phyloP scores from a whole-genome alignment of 2,113 vertebrate species.

The Vulpes lagopus region DNA sequence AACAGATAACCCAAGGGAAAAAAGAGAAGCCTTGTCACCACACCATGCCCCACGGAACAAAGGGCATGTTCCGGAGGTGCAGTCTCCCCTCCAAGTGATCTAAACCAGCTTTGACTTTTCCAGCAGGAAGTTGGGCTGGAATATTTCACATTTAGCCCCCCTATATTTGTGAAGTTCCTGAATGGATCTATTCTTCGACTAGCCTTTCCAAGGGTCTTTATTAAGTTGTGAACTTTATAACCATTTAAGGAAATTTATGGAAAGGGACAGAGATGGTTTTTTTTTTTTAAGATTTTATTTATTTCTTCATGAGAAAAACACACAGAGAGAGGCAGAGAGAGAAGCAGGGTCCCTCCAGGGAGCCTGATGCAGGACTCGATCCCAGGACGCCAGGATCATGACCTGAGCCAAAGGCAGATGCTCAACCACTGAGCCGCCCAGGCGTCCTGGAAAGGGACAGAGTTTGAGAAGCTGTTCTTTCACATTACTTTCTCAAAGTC shows the following conservation, averaged over 20 bases:
- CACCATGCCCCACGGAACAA: neutral
- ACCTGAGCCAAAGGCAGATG: too few species aligned
- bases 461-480: neutral
- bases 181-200: conserved; percentile 51
- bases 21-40: neutral
- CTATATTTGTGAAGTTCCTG: conserved; percentile 6
- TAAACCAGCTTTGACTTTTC: conserved; percentile 45
- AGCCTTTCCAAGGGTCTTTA: conserved; percentile 45
- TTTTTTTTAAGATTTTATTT: too few species aligned
- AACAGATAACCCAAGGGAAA: conserved; percentile 12
- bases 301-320: too few species aligned
- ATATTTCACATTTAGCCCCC: neutral
- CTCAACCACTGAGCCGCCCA: too few species aligned
- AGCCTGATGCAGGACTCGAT: too few species aligned
- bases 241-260: neutral
- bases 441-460: neutral
- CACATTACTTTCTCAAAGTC: neutral
- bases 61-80: neutral
- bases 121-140: conserved; percentile 33
- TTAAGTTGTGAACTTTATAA: conserved; percentile 15
- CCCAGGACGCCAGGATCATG: too few species aligned
- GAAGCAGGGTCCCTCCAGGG: too few species aligned
- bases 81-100: neutral
- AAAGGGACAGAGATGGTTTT: neutral
- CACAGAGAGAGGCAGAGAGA: too few species aligned